Conservation (phyloP, 2,113 vertebrate species). For the Monopterus albus region DNA sequence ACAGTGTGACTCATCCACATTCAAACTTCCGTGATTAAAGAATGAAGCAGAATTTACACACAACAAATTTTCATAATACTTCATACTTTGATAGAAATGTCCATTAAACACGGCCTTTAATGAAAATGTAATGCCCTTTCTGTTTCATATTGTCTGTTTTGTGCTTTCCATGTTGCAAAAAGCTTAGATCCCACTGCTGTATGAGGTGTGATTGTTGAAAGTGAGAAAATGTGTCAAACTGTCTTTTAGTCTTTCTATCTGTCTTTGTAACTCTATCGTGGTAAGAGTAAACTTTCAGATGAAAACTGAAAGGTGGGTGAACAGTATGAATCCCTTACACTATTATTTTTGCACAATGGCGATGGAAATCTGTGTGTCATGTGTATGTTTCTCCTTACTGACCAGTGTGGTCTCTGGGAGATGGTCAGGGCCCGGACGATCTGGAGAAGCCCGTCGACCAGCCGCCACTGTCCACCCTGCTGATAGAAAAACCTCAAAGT, state of each 20-base stretch:
- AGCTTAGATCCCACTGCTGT: conserved; percentile 63
- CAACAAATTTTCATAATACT: background rate
- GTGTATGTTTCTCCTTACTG: conserved; percentile 54
- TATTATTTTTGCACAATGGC: conserved; percentile 27
- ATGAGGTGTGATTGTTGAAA: conserved; percentile 42
- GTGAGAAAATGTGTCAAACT: conserved; percentile 29
- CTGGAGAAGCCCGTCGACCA: conserved; percentile 87
- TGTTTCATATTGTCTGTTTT: conserved; percentile 50
- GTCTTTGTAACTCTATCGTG: conserved; percentile 38
- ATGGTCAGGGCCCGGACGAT: conserved; percentile 87
- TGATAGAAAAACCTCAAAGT: conserved; percentile 89
- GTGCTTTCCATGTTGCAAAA: conserved; percentile 78
- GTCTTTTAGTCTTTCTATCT: conserved; percentile 38
- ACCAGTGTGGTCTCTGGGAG: conserved; percentile 92
- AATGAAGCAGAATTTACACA: conserved; percentile 11
- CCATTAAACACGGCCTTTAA: background rate
- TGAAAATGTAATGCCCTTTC: conserved; percentile 3
- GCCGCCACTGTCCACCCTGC: conserved; percentile 86
- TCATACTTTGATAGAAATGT: background rate
- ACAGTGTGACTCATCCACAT: background rate
- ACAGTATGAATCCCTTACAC: conserved; percentile 11
- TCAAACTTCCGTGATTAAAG: conserved; percentile 9
- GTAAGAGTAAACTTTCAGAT: conserved; percentile 38
- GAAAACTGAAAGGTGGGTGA: conserved; percentile 55
- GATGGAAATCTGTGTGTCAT: conserved; percentile 26